Evolutionary conservation across 1,140 invertebrate species (phyloP).

Genomic region (roundworm (Caenorhabditis elegans)): DNA sequence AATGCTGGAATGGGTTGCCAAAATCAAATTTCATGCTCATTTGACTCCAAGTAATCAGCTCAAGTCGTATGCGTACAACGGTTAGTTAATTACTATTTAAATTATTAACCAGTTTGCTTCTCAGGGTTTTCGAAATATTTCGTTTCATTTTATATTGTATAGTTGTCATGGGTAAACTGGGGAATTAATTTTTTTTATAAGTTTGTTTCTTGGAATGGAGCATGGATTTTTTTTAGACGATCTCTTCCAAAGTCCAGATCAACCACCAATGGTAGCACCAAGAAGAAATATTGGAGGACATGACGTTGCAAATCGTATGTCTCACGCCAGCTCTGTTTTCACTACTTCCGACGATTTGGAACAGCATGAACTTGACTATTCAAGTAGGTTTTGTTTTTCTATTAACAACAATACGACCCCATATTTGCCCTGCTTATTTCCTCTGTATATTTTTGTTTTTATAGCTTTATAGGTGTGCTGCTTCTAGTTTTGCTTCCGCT

Average conservation of each 20-base stretch:
- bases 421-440: not conserved
- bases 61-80: constrained; percentile 64
- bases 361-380: constrained; percentile 23
- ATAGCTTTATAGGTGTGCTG: not conserved
- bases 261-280: not conserved
- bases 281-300: not conserved
- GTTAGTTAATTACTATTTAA: not conserved
- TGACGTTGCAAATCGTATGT: not conserved
- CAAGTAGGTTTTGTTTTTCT: not conserved
- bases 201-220: not conserved
- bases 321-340: not conserved
- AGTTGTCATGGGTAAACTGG: too few species aligned
- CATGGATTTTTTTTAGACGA: constrained; percentile 24
- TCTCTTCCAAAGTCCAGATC: not conserved
- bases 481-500: constrained; percentile 11
- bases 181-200: not conserved
- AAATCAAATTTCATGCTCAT: constrained; percentile 88
- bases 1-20: constrained; percentile 89
- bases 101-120: too few species aligned
- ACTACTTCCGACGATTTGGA: not conserved
- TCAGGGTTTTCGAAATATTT: too few species aligned
- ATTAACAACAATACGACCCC: too few species aligned
- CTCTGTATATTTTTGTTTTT: not conserved
- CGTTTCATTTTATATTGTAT: too few species aligned
- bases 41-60: constrained; percentile 84